phyloP scores from a whole-genome alignment of 2,888 invertebrate genomes.

The Gastracanthus pulcherrimus region DNA sequence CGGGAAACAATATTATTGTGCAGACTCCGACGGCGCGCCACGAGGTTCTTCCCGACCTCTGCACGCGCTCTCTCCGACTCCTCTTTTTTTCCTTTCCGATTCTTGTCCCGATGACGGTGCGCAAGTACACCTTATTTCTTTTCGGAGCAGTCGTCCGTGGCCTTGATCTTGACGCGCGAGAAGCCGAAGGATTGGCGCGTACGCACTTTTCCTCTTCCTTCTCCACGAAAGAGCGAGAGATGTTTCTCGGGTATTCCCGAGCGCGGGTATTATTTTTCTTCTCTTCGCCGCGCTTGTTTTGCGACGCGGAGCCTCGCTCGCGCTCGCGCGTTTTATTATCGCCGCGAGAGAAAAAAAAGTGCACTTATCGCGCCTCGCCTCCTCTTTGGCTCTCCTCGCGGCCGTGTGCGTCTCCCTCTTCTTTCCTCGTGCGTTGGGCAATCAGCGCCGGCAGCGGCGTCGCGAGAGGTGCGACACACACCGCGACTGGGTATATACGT shows the following conservation, averaged over 20 bases:
- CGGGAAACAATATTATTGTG: conserved; percentile 74
- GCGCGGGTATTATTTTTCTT: too few species aligned
- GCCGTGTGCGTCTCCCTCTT: background rate
- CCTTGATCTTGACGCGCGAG: conserved; percentile 35
- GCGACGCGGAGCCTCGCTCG: conserved; percentile 24
- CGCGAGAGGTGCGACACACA: background rate
- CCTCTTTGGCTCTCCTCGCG: background rate
- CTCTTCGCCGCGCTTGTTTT: conserved; percentile 19
- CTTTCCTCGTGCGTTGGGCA: conserved; percentile 8
- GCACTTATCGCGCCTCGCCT: conserved; percentile 33
- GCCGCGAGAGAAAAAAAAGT: conserved; percentile 12
- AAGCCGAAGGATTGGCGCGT: too few species aligned
- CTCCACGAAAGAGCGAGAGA: background rate
- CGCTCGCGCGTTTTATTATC: conserved; percentile 39
- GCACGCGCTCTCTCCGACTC: background rate
- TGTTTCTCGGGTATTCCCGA: background rate
- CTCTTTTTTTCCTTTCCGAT: background rate
- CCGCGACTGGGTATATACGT: too few species aligned
- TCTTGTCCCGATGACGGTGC: too few species aligned
- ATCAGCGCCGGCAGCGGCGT: background rate
- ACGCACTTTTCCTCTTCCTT: background rate
- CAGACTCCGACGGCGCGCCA: conserved; percentile 61
- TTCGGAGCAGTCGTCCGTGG: too few species aligned
- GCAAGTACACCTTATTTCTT: too few species aligned
- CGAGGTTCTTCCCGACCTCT: conserved; percentile 63